Conservation (phyloP, 1,140 invertebrate species). For the Caerostris extrusa region DNA sequence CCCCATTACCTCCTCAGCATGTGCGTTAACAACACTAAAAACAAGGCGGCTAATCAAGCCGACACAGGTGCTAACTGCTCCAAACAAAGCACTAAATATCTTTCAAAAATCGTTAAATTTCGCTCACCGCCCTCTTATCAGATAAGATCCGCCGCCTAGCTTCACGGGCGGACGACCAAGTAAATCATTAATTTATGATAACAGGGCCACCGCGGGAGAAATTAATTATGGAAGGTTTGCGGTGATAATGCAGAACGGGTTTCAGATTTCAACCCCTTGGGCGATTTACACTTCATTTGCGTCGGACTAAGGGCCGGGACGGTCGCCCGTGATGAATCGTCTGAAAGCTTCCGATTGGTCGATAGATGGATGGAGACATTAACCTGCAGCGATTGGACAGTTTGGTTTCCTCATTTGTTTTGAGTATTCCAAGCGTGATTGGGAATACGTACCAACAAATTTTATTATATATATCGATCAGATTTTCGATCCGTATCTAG, state of each 20-base stretch:
- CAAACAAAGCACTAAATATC: constrained; percentile 57
- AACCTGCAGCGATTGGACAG: neutral
- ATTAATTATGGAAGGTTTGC: constrained; percentile 72
- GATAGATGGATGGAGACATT: constrained; percentile 36
- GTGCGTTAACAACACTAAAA: constrained; percentile 9
- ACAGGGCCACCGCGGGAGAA: constrained; percentile 17
- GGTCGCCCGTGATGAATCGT: constrained; percentile 32
- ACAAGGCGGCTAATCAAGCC: constrained; percentile 7
- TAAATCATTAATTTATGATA: constrained; percentile 75
- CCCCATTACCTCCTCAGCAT: neutral
- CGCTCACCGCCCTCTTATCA: constrained; percentile 44
- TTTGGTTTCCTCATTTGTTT: constrained; percentile 14
- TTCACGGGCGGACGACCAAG: neutral
- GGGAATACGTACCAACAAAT: neutral
- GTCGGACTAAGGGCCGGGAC: neutral
- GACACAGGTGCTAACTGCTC: neutral
- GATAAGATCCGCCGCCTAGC: constrained; percentile 21
- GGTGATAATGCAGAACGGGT: constrained; percentile 56
- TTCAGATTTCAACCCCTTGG: constrained; percentile 44
- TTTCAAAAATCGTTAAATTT: constrained; percentile 59
- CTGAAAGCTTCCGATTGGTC: constrained; percentile 32
- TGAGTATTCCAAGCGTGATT: neutral
- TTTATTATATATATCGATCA: neutral
- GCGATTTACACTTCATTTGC: constrained; percentile 66
- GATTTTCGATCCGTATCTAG: neutral